Base-by-base conservation (phyloP, 2,113 vertebrate genomes). In the Sylvietta virens region DNA sequence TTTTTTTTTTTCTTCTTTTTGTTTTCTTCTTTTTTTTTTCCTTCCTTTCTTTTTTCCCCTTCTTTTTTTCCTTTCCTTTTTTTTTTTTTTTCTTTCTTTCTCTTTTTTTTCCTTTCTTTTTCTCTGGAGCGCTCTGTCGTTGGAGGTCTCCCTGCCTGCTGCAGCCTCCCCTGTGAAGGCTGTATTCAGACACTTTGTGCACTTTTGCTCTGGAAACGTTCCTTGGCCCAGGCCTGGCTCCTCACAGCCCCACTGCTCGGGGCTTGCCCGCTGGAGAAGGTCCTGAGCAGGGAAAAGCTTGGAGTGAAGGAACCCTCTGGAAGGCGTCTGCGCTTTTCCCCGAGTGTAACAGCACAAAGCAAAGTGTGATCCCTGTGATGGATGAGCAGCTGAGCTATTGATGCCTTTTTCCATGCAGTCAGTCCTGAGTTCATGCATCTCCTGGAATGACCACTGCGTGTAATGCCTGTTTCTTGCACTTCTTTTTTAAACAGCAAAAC, bases 401-500 rank as follows among this genome's bases (percentile, higher is more conserved):
- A 82, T 95, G 92, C 93, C 44, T 94, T 95, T 95, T 93, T 92
- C 88, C 22, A 8, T 83, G 14, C 54, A 88, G 79, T 71, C 72
- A 45, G 33, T 11, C 7, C 79, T 1, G 42, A 90, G 76, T 82
- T 95, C 69, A 33, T 44, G 88, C 67, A 13, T 56, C 92, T 86
- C 80, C 88, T 61, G 37, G 64, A 96, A 86, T 39, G 74, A 51
- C 80, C 86, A 6, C 51, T 56, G 57, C 48, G 54, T 48, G 51
- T 30, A 88, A 53, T 26, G 69, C 44, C 0, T 24, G 11, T 48
- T 96, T 79, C 81, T 88, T 83, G 56, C 79, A 8, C 81, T 74
- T 44, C 47, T 92, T 66, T 81, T 88, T 78, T 17, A 86, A 83
- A 90, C 48, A 30, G 81, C 76, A 81, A 90, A 82, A 60, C 23